A percentile compares a stretch with the other conserved stretches of the same genome.
Conservation (phyloP, 2,113 vertebrate species). For the Phaetusa simplex region DNA sequence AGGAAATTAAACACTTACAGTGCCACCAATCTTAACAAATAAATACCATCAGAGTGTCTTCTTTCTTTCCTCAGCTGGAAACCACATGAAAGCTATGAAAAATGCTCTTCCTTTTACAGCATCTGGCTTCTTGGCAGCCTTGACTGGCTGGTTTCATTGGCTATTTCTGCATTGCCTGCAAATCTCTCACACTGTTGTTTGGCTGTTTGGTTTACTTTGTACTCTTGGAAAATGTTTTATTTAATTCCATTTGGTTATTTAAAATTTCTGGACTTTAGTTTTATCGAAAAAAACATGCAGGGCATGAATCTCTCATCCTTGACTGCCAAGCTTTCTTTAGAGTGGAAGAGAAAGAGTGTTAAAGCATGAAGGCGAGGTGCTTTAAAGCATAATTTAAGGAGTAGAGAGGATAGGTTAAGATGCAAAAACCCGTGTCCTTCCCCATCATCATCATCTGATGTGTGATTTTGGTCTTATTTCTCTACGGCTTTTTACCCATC, state of each 20-base stretch:
- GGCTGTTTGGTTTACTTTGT: not conserved
- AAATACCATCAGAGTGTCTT: not conserved
- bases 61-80: not conserved
- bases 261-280: not conserved
- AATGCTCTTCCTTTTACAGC: not conserved
- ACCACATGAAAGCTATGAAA: not conserved
- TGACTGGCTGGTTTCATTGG: not conserved
- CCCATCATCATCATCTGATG: not conserved
- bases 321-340: not conserved
- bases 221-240: slow-evolving; percentile 1
- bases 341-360: not conserved
- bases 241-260: slow-evolving; percentile 1
- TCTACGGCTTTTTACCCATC: not conserved
- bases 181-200: not conserved
- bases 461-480: not conserved
- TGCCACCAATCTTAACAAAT: not conserved
- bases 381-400: not conserved
- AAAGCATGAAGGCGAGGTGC: not conserved
- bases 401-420: not conserved
- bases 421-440: not conserved
- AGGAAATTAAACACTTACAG: not conserved
- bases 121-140: slow-evolving; percentile 20
- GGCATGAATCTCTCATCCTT: not conserved
- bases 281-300: not conserved
- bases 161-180: not conserved